Conservation (phyloP, 2,888 invertebrate genomes). For the Nephrotoma appendiculata region DNA sequence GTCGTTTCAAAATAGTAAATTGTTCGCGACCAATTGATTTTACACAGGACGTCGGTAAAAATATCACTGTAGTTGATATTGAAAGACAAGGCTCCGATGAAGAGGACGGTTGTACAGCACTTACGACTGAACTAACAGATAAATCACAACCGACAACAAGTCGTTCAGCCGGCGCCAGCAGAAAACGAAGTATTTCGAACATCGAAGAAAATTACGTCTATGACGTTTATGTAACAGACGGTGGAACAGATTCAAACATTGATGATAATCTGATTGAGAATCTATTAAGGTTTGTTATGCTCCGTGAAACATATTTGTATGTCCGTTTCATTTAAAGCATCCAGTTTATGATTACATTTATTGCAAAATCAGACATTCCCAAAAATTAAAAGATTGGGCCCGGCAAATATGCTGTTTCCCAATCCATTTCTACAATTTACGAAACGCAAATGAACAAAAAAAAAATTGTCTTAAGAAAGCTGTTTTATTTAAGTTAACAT, state of each 20-base stretch:
- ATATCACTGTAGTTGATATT: slow-evolving; percentile 42
- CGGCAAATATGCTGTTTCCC: neutral
- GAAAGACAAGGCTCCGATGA: slow-evolving; percentile 27
- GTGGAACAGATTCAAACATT: slow-evolving; percentile 33
- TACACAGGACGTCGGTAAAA: slow-evolving; percentile 16
- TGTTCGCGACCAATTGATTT: slow-evolving; percentile 35
- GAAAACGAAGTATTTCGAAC: neutral
- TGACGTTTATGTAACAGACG: slow-evolving; percentile 45
- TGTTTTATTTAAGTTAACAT: neutral
- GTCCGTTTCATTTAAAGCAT: slow-evolving; percentile 1
- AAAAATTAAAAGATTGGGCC: neutral
- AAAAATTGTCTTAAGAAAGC: neutral
- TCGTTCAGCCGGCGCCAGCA: slow-evolving; percentile 13
- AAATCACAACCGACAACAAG: slow-evolving; percentile 11
- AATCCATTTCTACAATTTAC: neutral
- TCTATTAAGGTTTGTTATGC: slow-evolving; percentile 26
- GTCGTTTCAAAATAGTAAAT: slow-evolving; percentile 44
- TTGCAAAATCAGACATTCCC: neutral
- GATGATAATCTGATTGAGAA: slow-evolving; percentile 22
- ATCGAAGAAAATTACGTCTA: slow-evolving; percentile 38
- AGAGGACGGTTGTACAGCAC: slow-evolving; percentile 8
- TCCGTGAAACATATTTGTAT: neutral
- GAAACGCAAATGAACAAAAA: neutral
- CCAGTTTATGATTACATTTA: neutral
- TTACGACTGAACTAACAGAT: slow-evolving; percentile 13